Evolutionary conservation across 2,113 vertebrate genomes (phyloP), one percentile per base, ranked within the genome.

Genomic region (Girardinichthys multiradiatus): DNA sequence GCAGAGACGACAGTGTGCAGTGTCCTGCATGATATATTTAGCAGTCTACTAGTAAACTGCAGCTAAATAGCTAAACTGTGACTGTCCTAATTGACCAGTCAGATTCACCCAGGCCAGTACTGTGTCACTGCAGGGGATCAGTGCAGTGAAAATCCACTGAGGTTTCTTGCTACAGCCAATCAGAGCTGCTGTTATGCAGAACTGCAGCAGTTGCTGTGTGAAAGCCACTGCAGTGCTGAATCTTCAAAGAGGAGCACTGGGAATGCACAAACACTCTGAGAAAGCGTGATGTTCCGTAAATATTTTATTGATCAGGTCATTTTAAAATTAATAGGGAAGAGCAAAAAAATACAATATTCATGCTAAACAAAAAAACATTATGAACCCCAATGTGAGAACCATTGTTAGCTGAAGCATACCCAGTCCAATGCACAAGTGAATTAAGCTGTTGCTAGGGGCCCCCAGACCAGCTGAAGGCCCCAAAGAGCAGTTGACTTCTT

Each of bases 21-120:
- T 61, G 59, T 68, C 63, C 86, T 64, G 12, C 57, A 14, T 79
- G 65, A 64, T 89, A 89, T 82, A 86, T 88, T 89, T 83, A 88
- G 84, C 39, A 58, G 29, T 28, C 27, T 37, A 64, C 59, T 61
- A 71, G 74, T 72, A 72, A 54, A 64, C 51, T 71, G 35, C 5
- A 45, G 42, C 42, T 17, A 19, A 27, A 45, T 51, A n/a, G n/a
- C n/a, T n/a, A n/a, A n/a, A 35, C 57, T 42, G 42, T 45, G 57
- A 57, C 42, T 31, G 8, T 64, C 27, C 66, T 54, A 42, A 57
- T 76, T 39, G 75, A 58, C 62, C 27, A n/a, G 13, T 59, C 66
- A 74, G 75, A 74, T 82, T 64, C 67, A 57, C 29, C 69, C 29
- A 27, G 68, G 28, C 57, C 28, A n/a, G 79, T 3, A 21, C 21